A percentile compares a stretch with the other conserved stretches of the same genome.
Evolutionary conservation across 35 echinoderm and acorn worm species (phyloP).

Genomic region (Ptychodera flava): DNA sequence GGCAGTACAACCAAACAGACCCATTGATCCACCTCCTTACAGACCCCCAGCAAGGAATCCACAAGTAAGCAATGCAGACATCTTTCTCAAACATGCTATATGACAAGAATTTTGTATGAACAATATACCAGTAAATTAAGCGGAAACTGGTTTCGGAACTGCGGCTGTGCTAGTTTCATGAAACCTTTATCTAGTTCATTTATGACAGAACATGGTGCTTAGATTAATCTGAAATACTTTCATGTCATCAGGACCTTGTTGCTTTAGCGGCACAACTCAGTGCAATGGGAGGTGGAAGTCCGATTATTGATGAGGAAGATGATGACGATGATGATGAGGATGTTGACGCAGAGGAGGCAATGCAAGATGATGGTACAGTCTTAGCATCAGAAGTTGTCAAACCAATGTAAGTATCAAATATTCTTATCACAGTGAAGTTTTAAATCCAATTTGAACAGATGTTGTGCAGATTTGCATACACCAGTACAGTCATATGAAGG

Average conservation of each 20-base stretch:
- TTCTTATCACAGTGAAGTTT: not conserved
- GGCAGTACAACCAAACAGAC: not conserved
- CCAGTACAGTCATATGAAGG: too few relatives aligned
- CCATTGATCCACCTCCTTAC: not conserved
- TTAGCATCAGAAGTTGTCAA: slow-evolving; percentile 70
- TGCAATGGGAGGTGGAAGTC: slow-evolving; percentile 52
- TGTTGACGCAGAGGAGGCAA: slow-evolving; percentile 29
- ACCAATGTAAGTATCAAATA: slow-evolving; percentile 61
- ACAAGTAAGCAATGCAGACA: too few relatives aligned
- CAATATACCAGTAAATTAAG: too few relatives aligned
- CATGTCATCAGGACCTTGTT: slow-evolving; percentile 83
- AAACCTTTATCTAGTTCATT: too few relatives aligned
- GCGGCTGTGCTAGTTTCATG: too few relatives aligned
- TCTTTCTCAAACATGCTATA: too few relatives aligned
- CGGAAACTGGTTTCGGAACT: too few relatives aligned
- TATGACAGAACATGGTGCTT: too few relatives aligned
- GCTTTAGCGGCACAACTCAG: slow-evolving; percentile 87
- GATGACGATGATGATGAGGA: slow-evolving; percentile 89
- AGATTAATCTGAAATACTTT: too few relatives aligned
- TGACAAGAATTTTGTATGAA: too few relatives aligned
- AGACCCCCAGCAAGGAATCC: not conserved
- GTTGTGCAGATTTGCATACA: too few relatives aligned
- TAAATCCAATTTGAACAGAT: too few relatives aligned
- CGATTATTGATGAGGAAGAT: slow-evolving; percentile 13
- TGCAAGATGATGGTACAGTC: slow-evolving; percentile 46